Evolutionary conservation across 2,888 invertebrate species (phyloP).

Genomic region (Epinotia demarniana): DNA sequence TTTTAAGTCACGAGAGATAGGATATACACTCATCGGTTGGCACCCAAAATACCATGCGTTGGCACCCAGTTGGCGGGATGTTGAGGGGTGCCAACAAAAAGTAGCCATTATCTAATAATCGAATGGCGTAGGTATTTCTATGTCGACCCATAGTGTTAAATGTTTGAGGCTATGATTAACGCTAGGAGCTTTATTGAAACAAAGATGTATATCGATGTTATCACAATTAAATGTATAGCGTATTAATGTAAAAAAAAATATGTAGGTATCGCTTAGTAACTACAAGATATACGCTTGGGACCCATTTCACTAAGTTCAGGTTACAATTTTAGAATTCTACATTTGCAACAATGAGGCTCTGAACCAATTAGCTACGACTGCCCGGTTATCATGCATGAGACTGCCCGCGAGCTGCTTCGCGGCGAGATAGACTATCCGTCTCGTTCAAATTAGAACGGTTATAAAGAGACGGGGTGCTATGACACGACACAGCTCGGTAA

Average conservation of each 20-base stretch:
- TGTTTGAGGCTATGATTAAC: conserved; percentile 55
- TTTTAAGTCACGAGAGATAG: too few species aligned
- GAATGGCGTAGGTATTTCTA: too few species aligned
- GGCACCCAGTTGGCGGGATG: not conserved
- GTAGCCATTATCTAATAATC: not conserved
- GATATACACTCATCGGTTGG: not conserved
- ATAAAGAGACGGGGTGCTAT: too few species aligned
- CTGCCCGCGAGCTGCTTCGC: too few species aligned
- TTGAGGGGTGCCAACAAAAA: not conserved
- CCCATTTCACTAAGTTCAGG: too few species aligned
- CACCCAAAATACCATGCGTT: not conserved
- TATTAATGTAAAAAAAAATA: conserved; percentile 30
- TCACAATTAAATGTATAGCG: conserved; percentile 41
- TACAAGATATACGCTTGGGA: conserved; percentile 51
- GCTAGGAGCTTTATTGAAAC: conserved; percentile 57
- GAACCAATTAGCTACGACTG: too few species aligned
- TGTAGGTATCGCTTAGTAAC: conserved; percentile 52
- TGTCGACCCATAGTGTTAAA: conserved; percentile 17
- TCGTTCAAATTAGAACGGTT: too few species aligned
- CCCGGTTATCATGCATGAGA: too few species aligned
- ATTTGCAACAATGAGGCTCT: too few species aligned
- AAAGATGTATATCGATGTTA: conserved; percentile 49
- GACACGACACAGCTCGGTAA: too few species aligned
- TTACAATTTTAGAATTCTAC: too few species aligned
- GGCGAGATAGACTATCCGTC: too few species aligned